These are phyloP conservation scores for Siniperca knerii DNA, from an alignment of 2,113 vertebrate species.

Conservation along the genomic window DNA sequence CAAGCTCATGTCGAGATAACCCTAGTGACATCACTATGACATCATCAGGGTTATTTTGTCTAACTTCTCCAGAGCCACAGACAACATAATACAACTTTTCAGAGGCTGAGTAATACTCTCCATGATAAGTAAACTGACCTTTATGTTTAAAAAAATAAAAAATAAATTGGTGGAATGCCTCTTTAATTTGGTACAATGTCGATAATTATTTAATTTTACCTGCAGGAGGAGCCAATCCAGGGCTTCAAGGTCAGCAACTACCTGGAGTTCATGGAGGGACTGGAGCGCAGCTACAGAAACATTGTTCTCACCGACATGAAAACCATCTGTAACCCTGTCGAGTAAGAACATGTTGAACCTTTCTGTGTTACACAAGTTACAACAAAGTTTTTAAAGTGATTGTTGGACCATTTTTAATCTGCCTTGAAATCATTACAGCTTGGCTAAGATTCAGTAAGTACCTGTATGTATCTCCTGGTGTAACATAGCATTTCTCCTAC, in stretches of 20 bases:
- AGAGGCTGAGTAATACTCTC: not conserved
- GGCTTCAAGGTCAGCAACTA: slow-evolving; percentile 90
- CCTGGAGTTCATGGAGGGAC: slow-evolving; percentile 90
- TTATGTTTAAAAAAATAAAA: not conserved
- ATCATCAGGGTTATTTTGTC: no score
- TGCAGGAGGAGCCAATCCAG: slow-evolving; percentile 93
- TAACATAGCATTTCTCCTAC: not conserved
- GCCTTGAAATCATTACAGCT: not conserved
- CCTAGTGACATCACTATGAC: no score
- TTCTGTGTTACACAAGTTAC: not conserved
- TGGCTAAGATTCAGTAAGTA: not conserved
- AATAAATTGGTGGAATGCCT: not conserved
- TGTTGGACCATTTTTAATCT: not conserved
- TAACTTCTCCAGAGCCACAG: not conserved
- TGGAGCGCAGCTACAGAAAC: slow-evolving; percentile 89
- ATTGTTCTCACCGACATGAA: slow-evolving; percentile 90
- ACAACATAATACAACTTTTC: not conserved
- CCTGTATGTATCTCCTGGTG: not conserved
- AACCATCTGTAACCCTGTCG: slow-evolving; percentile 65
- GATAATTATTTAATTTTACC: slow-evolving; percentile 10
- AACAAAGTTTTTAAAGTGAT: not conserved
- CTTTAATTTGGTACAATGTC: not conserved
- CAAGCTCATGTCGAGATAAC: not conserved
- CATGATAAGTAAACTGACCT: not conserved
- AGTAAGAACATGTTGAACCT: not conserved